Base-by-base conservation (phyloP, 92 coral and sea anemone genomes). In the Phymanthus crucifer region DNA sequence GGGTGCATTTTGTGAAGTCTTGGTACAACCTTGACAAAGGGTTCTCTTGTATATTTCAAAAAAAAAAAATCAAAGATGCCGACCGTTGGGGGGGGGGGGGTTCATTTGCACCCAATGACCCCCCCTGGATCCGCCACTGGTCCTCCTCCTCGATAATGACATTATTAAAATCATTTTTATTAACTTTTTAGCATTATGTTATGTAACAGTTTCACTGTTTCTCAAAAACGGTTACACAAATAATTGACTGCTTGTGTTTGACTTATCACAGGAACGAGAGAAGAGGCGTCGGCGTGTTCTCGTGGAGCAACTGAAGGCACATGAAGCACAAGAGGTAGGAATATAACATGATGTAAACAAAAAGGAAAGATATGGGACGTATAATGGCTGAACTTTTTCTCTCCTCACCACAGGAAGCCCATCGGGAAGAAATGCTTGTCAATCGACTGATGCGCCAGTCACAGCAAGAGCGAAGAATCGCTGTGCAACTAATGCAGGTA, bases 401-500 rank as follows among this genome's bases (percentile, higher is more conserved):
- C 27, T 26, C 32, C 27, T 40, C 35, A 0, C 52, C 81, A 78
- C 66, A 94, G 98, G 98, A 91, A 47, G 97, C 97, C 74, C 98
- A 93, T 66, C 98, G 98, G 72, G 98, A 95, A 82, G 98, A 95
- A 84, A 95, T 90, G 98, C 84, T 95, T 47, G 98, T 95, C 29
- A 95, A 95, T 85, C 61, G 98, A 47, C 89, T 95, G 29, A 93
- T 95, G 98, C 82, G 98, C 52, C 98, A 95, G 64, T 95, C 98
- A 16, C 98, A 95, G 70, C 98, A 95, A 74, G 98, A 95, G 74
- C 74, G 97, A 76, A 87, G 98, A 77, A 95, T 95, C 37, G 98
- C 98, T 32, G 98, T 95, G 13, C 98, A 95, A 67, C 93, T 95
- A 13, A 95, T 95, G 98, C 98, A 95, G 98, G 98, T 94, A 52